These are phyloP conservation scores for Clivina fossor DNA, from an alignment of 2,888 invertebrate genomes.

Conservation along the genomic window DNA sequence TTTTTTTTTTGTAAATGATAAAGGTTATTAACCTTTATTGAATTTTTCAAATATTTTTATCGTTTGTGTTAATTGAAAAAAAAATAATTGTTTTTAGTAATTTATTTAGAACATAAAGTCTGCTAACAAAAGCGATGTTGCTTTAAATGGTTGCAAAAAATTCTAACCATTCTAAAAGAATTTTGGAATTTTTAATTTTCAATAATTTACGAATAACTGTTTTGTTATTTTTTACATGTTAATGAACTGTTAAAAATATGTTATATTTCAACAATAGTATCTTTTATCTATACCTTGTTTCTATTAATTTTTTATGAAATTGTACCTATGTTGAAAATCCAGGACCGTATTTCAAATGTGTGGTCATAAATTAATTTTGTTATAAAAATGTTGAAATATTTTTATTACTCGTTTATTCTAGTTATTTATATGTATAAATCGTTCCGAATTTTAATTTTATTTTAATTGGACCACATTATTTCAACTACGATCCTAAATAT, in stretches of 20 bases:
- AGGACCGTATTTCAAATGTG: conserved; percentile 18
- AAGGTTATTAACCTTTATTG: background rate
- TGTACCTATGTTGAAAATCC: conserved; percentile 12
- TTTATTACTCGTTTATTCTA: conserved; percentile 14
- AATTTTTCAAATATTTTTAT: background rate
- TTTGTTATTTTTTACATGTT: conserved; percentile 21
- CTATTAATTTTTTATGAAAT: conserved; percentile 21
- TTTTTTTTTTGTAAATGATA: background rate
- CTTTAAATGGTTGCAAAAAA: conserved; percentile 25
- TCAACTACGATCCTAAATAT: conserved; percentile 21
- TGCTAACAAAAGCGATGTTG: conserved; percentile 1
- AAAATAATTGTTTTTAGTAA: background rate
- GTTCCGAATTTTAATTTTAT: conserved; percentile 4
- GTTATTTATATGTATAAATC: background rate
- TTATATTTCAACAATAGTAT: conserved; percentile 25
- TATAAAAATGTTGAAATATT: conserved; percentile 14
- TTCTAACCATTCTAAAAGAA: conserved; percentile 20
- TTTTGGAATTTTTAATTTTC: conserved; percentile 16
- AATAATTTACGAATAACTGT: conserved; percentile 10
- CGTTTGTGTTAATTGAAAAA: background rate
- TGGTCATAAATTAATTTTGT: conserved; percentile 1
- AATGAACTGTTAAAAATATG: conserved; percentile 18
- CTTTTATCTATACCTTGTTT: conserved; percentile 14
- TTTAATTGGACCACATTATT: conserved; percentile 9
- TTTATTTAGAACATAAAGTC: background rate